phyloP scores from a whole-genome alignment of 1,140 invertebrate genomes.

The Habropoda laboriosa region DNA sequence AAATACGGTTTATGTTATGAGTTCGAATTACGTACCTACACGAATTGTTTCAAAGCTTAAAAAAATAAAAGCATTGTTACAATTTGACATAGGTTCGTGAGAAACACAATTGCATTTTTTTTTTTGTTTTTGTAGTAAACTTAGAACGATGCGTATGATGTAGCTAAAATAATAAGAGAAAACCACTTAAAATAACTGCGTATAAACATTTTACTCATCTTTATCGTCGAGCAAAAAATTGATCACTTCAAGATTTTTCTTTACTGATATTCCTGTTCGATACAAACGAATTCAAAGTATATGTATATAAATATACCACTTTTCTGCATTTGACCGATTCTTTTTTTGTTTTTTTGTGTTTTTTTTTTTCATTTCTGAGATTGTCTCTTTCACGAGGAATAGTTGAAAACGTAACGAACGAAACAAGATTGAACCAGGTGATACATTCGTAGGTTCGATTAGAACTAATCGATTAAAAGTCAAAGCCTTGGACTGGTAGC shows the following conservation, averaged over 20 bases:
- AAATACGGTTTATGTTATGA: constrained; percentile 57
- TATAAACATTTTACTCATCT: constrained; percentile 60
- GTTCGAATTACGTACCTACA: constrained; percentile 34
- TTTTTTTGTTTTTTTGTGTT: too few species aligned
- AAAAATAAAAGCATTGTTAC: constrained; percentile 30
- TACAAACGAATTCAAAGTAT: constrained; percentile 53
- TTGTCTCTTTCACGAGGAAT: constrained; percentile 41
- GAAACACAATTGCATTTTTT: constrained; percentile 33
- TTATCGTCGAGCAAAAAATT: constrained; percentile 69
- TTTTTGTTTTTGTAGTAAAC: constrained; percentile 20
- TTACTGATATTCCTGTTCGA: constrained; percentile 33
- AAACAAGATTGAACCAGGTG: constrained; percentile 53
- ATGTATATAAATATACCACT: constrained; percentile 45
- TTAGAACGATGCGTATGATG: constrained; percentile 18
- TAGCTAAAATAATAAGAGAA: constrained; percentile 54
- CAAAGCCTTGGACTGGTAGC: constrained; percentile 89
- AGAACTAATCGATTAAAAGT: constrained; percentile 85
- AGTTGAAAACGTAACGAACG: constrained; percentile 49
- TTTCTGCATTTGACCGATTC: constrained; percentile 29
- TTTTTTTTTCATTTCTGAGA: constrained; percentile 43
- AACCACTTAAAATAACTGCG: constrained; percentile 56
- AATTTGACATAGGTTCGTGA: constrained; percentile 50
- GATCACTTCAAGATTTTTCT: constrained; percentile 46
- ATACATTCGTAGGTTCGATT: constrained; percentile 42
- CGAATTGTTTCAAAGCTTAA: constrained; percentile 54